These are phyloP conservation scores for Dexiosoma caninum DNA, from an alignment of 2,888 invertebrate species.

Conservation along the genomic window DNA sequence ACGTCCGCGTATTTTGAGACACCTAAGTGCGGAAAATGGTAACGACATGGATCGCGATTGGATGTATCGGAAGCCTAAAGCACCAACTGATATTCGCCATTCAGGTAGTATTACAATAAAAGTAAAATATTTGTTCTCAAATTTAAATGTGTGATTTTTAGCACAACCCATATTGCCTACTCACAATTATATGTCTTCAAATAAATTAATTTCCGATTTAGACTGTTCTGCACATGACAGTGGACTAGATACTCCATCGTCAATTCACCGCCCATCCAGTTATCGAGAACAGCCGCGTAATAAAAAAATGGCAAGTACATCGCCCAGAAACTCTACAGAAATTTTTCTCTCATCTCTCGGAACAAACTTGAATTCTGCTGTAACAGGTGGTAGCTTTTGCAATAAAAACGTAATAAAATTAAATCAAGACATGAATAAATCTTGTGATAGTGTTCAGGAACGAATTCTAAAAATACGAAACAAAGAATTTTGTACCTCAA, in stretches of 20 bases:
- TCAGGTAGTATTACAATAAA: constrained; percentile 71
- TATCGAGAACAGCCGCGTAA: constrained; percentile 73
- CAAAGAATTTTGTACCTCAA: constrained; percentile 75
- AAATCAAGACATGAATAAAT: constrained; percentile 74
- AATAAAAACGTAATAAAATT: constrained; percentile 69
- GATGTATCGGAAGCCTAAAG: constrained; percentile 76
- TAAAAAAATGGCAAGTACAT: constrained; percentile 52
- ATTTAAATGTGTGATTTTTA: constrained; percentile 69
- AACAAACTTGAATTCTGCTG: constrained; percentile 74
- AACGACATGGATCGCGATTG: constrained; percentile 76
- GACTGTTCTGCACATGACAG: constrained; percentile 80
- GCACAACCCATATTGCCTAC: constrained; percentile 78
- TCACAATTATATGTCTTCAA: constrained; percentile 55
- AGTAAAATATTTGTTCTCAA: background rate
- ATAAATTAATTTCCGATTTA: constrained; percentile 78
- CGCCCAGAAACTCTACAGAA: constrained; percentile 74
- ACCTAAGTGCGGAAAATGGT: constrained; percentile 72
- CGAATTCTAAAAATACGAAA: constrained; percentile 76
- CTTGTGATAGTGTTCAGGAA: constrained; percentile 76
- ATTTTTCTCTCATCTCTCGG: constrained; percentile 77
- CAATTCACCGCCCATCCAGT: constrained; percentile 77
- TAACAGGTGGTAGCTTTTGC: constrained; percentile 76
- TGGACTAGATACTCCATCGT: constrained; percentile 78
- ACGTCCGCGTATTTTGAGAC: constrained; percentile 72
- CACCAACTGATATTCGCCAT: constrained; percentile 77